Conservation (phyloP, 2,797 vertebrate species). For the Spatula versicolor region DNA sequence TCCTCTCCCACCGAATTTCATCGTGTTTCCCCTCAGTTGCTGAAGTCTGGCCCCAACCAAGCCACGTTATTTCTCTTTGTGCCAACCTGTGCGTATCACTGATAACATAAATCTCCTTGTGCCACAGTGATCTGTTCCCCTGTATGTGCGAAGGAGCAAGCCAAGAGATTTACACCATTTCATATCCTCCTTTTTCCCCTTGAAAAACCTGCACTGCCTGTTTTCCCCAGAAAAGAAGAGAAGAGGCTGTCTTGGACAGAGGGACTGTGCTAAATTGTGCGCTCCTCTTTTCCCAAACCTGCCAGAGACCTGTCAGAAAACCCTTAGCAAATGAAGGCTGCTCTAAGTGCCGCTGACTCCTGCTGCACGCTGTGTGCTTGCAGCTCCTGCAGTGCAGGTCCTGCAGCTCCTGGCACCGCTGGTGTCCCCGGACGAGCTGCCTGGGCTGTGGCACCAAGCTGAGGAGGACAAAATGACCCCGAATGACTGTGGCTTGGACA, state of each 20-base stretch:
- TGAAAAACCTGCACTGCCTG: background rate
- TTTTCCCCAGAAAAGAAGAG: background rate
- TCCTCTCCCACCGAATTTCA: background rate
- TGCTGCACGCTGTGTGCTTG: rapidly evolving
- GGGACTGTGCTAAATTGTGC: background rate
- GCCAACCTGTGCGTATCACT: background rate
- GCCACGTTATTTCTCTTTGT: background rate
- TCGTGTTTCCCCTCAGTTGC: background rate
- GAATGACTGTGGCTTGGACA: rapidly evolving
- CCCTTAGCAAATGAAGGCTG: background rate
- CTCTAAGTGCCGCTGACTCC: rapidly evolving
- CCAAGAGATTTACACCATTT: background rate
- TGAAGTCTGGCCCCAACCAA: background rate
- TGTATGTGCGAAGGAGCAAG: background rate
- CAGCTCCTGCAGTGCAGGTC: too few species aligned
- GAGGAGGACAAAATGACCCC: rapidly evolving
- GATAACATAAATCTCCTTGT: background rate
- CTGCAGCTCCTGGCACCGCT: too few species aligned
- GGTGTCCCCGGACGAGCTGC: background rate
- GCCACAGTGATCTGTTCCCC: background rate
- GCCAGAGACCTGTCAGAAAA: background rate
- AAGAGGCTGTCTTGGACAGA: background rate
- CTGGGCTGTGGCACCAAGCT: background rate
- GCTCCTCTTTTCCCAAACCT: background rate
- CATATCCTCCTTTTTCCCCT: background rate